Conservation (phyloP, 2,113 vertebrate species). For the Eretmochelys imbricata region DNA sequence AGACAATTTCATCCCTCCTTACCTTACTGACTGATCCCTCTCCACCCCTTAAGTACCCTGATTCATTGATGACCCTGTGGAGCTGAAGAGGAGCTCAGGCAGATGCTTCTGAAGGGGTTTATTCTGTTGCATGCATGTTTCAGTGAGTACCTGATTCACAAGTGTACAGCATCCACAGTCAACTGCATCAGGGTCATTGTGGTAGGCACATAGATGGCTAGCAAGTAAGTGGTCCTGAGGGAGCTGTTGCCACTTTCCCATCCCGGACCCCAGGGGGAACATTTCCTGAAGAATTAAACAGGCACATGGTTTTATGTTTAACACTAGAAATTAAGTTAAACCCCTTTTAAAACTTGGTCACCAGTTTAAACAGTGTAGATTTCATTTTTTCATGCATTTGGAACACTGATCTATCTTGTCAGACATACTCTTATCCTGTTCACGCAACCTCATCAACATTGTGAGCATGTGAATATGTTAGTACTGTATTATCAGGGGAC, state of each 20-base stretch:
- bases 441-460: not conserved
- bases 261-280: not conserved
- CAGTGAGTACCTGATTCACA: not conserved
- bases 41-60: accelerated
- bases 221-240: not conserved
- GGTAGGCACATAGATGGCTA: not conserved
- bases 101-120: not conserved
- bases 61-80: not conserved
- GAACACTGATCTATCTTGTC: not conserved
- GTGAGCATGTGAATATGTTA: not conserved
- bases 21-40: not conserved
- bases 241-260: not conserved
- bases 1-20: accelerated
- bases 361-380: not conserved
- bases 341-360: not conserved
- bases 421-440: not conserved
- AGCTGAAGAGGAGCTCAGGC: not conserved
- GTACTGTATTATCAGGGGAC: not conserved
- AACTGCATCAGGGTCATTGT: not conserved
- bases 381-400: not conserved
- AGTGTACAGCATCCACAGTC: accelerated
- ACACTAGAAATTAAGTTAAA: not conserved
- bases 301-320: not conserved
- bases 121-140: accelerated
- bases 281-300: not conserved